A percentile compares a stretch with the other conserved stretches of the same genome.
These are phyloP conservation scores for Hydrophis major DNA, from an alignment of 2,797 vertebrate species.

Conservation along the genomic window DNA sequence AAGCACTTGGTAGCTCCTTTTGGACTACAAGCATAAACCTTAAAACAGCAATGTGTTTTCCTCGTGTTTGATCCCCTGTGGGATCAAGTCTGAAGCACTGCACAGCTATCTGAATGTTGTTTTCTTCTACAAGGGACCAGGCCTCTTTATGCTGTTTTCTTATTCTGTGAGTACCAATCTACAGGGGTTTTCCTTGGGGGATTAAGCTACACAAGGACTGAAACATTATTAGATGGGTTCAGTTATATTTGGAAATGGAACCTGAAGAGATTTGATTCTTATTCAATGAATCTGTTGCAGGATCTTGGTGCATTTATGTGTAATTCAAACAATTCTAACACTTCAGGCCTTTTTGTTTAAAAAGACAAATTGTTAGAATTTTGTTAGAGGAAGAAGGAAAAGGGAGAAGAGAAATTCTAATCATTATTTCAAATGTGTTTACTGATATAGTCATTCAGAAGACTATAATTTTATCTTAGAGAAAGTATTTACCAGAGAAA, in stretches of 20 bases:
- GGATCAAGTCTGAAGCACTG: neutral
- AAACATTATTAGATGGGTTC: neutral
- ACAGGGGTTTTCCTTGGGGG: neutral
- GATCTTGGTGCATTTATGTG: neutral
- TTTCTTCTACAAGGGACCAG: neutral
- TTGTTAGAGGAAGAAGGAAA: neutral
- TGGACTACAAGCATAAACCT: neutral
- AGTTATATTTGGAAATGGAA: neutral
- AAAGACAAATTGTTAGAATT: conserved; percentile 18
- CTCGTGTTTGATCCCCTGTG: neutral
- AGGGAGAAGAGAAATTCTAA: conserved; percentile 32
- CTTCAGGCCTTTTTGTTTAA: neutral
- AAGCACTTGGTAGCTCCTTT: neutral
- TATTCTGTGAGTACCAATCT: neutral
- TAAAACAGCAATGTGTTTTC: neutral
- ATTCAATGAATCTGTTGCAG: neutral
- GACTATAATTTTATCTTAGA: conserved; percentile 49
- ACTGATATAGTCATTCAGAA: conserved; percentile 49
- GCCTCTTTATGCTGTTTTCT: neutral
- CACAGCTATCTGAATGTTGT: neutral
- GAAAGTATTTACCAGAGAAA: conserved; percentile 43
- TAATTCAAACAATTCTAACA: conserved; percentile 1
- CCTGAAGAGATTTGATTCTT: neutral
- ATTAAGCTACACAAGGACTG: neutral
- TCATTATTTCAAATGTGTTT: conserved; percentile 31